A percentile compares a stretch with the other conserved stretches of the same genome.
Evolutionary conservation across 2,888 invertebrate genomes (phyloP).

Genomic region (Callyntrura sp.): DNA sequence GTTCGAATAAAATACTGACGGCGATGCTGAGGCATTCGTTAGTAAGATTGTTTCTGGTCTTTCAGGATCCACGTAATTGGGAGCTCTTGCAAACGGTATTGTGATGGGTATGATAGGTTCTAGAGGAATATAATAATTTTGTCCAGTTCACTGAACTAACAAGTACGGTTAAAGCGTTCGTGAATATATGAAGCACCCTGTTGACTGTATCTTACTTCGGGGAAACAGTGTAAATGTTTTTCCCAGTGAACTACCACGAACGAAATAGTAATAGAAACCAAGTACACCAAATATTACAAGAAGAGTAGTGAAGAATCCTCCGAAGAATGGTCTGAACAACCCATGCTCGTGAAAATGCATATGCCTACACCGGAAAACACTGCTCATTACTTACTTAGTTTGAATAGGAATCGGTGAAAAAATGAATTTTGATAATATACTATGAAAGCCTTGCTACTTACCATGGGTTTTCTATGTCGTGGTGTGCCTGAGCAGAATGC

Average conservation of each 20-base stretch:
- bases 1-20: constrained; percentile 57
- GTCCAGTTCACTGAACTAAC: too few relatives aligned
- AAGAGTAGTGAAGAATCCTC: constrained; percentile 64
- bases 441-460: constrained; percentile 16
- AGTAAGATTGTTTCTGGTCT: constrained; percentile 58
- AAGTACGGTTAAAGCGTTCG: background rate
- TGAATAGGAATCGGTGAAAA: too few relatives aligned
- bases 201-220: constrained; percentile 60
- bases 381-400: too few relatives aligned
- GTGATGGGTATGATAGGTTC: constrained; percentile 58
- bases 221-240: constrained; percentile 43
- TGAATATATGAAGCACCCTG: too few relatives aligned
- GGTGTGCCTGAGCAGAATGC: background rate
- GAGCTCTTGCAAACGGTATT: constrained; percentile 52
- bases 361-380: too few relatives aligned
- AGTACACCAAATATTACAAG: constrained; percentile 57
- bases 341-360: constrained; percentile 51
- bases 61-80: constrained; percentile 36
- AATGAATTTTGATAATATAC: background rate
- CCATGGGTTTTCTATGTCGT: constrained; percentile 18
- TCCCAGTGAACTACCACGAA: background rate
- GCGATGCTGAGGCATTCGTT: constrained; percentile 16
- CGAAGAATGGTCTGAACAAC: constrained; percentile 56
- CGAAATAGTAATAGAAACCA: constrained; percentile 50
- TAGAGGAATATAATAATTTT: too few relatives aligned